Evolutionary conservation across 2,113 vertebrate genomes (phyloP), one percentile per base, ranked within the genome.

Genomic region (Albula goreensis): DNA sequence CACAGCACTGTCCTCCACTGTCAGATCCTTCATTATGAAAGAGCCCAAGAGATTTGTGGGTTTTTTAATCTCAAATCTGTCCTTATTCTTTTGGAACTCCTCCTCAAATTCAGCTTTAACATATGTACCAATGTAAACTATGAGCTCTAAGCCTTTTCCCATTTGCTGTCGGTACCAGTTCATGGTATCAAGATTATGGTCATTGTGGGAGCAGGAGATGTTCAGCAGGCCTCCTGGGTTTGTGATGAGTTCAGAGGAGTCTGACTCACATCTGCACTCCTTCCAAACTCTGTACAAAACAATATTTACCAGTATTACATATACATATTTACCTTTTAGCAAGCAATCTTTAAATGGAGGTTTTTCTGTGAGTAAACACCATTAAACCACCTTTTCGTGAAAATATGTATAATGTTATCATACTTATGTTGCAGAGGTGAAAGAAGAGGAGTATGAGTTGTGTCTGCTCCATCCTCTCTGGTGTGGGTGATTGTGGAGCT

Each of bases 41-140:
- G 84, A 85, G 25, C 78, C 84, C 11, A 41, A 15, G 41, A 63
- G 25, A 12, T 3, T 11, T 50, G 17, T 1, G 1, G 31, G 7
- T 53, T 52, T 86, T 6, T 81, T 63, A n/a, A 86, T 51, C 8
- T 50, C n/a, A 51, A 81, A 86, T 86, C 50, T 86, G 7, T 2
- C n/a, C 15, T 84, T 10, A 0, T 78, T 25, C 15, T 78, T 78
- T 41, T 78, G 53, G 70, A 84, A 84, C 6, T 78, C n/a, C n/a
- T 15, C n/a, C 52, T 84, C 83, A 78, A 84, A 56, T 19, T 52
- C 12, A 50, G 83, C 22, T 48, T 78, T 31, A 1, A 11, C 3
- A 2, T 84, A 77, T 17, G 83, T 84, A 31, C 78, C 0, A 9
- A 84, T 84, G 3, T 56, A 74, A 0, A 25, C 70, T 5, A 31